Conservation (phyloP, 2,113 vertebrate genomes). For the Columbina picui region DNA sequence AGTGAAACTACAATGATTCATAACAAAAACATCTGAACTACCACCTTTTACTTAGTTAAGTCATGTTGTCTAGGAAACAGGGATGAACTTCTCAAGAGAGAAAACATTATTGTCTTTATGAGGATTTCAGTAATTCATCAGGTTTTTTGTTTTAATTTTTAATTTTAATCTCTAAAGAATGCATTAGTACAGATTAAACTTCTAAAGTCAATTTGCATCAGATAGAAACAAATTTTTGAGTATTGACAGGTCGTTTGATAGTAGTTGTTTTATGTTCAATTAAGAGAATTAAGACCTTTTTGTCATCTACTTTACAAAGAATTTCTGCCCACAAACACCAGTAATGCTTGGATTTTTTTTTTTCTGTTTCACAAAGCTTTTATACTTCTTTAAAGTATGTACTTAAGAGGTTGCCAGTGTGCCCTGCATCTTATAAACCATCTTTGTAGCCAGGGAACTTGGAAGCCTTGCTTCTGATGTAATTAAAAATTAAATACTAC, state of each 20-base stretch:
- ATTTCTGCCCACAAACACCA: background rate
- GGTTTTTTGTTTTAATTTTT: background rate
- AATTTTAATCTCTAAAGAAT: background rate
- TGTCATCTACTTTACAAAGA: background rate
- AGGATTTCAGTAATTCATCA: background rate
- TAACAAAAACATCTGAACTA: background rate
- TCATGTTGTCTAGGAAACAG: conserved; percentile 11
- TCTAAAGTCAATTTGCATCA: background rate
- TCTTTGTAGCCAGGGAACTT: background rate
- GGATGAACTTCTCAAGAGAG: background rate
- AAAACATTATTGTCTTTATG: background rate
- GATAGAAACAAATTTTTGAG: background rate
- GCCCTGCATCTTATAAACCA: background rate
- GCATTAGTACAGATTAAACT: background rate
- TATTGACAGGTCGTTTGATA: background rate
- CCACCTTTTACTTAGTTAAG: conserved; percentile 1
- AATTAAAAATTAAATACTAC: background rate
- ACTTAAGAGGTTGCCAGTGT: background rate
- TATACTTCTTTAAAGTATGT: background rate
- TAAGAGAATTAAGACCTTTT: background rate
- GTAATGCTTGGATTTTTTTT: background rate
- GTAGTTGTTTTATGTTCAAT: background rate
- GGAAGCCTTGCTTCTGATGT: background rate
- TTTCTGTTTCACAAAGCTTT: background rate
- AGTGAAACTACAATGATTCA: background rate